These are phyloP conservation scores for Enteromius thamalakanensis DNA, from an alignment of 2,797 vertebrate species.

Conservation along the genomic window DNA sequence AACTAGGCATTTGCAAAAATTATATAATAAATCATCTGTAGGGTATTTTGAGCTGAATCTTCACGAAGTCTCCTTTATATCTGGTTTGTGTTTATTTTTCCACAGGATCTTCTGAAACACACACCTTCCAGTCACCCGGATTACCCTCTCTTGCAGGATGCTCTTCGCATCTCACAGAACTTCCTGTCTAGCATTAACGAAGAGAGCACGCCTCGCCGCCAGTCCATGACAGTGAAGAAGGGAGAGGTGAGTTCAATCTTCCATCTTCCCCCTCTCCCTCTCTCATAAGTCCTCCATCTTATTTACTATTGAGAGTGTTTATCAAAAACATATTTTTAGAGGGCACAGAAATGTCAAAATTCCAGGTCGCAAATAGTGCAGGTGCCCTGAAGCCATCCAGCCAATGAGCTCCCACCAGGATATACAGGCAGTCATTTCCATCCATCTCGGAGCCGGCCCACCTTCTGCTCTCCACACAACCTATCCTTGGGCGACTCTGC, in stretches of 20 bases:
- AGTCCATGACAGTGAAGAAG: conserved; percentile 94
- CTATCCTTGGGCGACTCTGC: conserved; percentile 12
- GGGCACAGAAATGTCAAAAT: conserved; percentile 40
- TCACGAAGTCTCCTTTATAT: not conserved
- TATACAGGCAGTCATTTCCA: conserved; percentile 6
- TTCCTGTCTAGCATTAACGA: conserved; percentile 99
- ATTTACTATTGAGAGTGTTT: conserved; percentile 21
- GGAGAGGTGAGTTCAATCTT: conserved; percentile 87
- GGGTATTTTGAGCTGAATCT: not conserved
- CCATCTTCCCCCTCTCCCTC: not conserved
- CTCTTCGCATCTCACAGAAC: conserved; percentile 96
- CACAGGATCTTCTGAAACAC: conserved; percentile 95
- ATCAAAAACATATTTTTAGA: conserved; percentile 39
- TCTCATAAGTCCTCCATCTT: not conserved
- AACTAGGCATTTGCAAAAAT: no score
- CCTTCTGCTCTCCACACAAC: not conserved
- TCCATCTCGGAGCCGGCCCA: conserved; percentile 1
- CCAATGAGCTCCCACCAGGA: conserved; percentile 15
- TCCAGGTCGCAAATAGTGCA: conserved; percentile 12
- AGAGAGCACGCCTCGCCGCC: conserved; percentile 92
- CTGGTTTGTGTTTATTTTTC: conserved; percentile 13
- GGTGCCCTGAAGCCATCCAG: conserved; percentile 11
- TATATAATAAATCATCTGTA: no score
- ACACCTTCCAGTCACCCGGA: conserved; percentile 92
- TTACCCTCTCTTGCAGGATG: conserved; percentile 91